These are phyloP conservation scores for Scyliorhinus canicula DNA, from an alignment of 2,797 vertebrate genomes.

Conservation along the genomic window DNA sequence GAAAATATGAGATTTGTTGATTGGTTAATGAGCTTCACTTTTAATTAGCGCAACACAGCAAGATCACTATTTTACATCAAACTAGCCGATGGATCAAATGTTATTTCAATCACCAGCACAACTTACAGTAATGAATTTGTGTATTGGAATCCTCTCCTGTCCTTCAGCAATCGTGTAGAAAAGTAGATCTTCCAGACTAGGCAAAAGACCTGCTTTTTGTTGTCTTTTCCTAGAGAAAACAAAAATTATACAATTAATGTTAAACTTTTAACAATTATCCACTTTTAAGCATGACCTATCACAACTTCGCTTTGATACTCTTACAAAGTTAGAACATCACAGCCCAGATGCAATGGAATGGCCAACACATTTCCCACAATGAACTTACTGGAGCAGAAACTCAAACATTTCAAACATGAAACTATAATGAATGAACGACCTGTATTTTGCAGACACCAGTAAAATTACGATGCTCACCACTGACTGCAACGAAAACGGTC, in stretches of 20 bases:
- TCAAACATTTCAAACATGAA: background rate
- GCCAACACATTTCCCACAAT: background rate
- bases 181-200: constrained; percentile 92
- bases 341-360: background rate
- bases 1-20: background rate
- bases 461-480: background rate
- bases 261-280: background rate
- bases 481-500: background rate
- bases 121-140: constrained; percentile 96
- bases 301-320: background rate
- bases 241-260: background rate
- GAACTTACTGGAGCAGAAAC: background rate
- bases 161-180: constrained; percentile 98
- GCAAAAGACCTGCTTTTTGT: constrained; percentile 78
- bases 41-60: background rate
- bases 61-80: background rate
- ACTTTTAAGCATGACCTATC: background rate
- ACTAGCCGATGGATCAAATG: background rate
- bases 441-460: background rate
- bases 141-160: constrained; percentile 94
- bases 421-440: background rate
- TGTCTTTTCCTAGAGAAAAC: constrained; percentile 71
- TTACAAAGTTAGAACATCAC: background rate
- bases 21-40: background rate
- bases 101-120: background rate